phyloP scores from a whole-genome alignment of 2,888 invertebrate genomes.

The Cylindroiulus punctatus region DNA sequence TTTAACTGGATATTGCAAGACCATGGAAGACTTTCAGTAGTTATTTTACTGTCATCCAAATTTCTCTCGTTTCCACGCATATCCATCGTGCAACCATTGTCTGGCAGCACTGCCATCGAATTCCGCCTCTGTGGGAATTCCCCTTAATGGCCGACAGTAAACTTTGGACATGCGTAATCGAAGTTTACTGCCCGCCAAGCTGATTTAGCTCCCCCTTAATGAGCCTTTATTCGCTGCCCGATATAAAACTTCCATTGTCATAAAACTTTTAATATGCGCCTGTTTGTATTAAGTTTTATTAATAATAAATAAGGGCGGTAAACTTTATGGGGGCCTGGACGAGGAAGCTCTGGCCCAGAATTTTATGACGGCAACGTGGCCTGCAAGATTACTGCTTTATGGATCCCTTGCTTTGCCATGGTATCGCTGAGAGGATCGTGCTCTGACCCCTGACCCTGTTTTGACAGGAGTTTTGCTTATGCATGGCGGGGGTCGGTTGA shows the following conservation, averaged over 20 bases:
- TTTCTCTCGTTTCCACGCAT: not conserved
- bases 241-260: conserved; percentile 9
- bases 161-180: not conserved
- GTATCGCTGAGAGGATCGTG: not conserved
- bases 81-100: not conserved
- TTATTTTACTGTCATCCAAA: no score
- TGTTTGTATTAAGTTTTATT: conserved; percentile 47
- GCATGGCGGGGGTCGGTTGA: not conserved
- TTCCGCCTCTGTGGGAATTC: not conserved
- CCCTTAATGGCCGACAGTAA: not conserved
- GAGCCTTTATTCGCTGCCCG: conserved; percentile 25
- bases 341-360: not conserved
- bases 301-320: conserved; percentile 45
- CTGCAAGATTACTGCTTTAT: conserved; percentile 43
- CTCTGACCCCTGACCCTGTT: not conserved
- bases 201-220: conserved; percentile 35
- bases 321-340: conserved; percentile 28
- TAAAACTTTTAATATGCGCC: conserved; percentile 45
- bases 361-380: conserved; percentile 16
- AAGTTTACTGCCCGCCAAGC: conserved; percentile 7
- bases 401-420: not conserved
- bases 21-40: no score
- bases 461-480: not conserved
- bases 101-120: not conserved
- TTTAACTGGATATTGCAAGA: no score